These are phyloP conservation scores for Gallinago stenura DNA, from an alignment of 2,797 vertebrate genomes.

Conservation along the genomic window DNA sequence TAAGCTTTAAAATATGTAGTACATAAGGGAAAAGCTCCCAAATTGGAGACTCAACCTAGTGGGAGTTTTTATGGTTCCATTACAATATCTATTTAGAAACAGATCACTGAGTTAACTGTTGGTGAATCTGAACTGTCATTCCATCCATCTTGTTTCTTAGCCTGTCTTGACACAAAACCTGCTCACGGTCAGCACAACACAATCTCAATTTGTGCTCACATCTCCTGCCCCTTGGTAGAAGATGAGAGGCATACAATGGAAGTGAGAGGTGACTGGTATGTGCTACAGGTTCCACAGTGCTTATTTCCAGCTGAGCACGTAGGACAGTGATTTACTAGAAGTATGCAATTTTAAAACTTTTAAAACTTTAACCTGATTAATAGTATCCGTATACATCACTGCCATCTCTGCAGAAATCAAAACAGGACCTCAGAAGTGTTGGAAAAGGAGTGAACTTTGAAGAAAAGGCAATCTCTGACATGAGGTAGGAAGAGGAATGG, in stretches of 20 bases:
- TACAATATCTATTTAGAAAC: neutral
- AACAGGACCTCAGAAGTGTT: neutral
- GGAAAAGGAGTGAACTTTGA: neutral
- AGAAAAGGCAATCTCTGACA: neutral
- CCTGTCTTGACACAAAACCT: neutral
- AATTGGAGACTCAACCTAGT: neutral
- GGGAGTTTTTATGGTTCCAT: constrained; percentile 26
- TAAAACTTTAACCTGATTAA: neutral
- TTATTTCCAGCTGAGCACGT: neutral
- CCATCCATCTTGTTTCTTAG: neutral
- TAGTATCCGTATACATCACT: neutral
- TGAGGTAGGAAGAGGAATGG: neutral
- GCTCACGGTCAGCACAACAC: neutral
- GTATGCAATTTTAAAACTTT: accelerated
- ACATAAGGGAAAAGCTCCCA: constrained; percentile 6
- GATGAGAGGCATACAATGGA: neutral
- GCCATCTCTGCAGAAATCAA: neutral
- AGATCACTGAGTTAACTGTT: neutral
- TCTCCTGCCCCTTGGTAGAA: neutral
- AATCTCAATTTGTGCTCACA: accelerated
- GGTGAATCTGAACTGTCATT: neutral
- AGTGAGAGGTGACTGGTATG: accelerated
- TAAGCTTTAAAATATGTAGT: constrained; percentile 57
- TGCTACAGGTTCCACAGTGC: neutral
- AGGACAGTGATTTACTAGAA: neutral